Evolutionary conservation across 2,888 invertebrate species (phyloP).

Genomic region (Cephus spinipes): DNA sequence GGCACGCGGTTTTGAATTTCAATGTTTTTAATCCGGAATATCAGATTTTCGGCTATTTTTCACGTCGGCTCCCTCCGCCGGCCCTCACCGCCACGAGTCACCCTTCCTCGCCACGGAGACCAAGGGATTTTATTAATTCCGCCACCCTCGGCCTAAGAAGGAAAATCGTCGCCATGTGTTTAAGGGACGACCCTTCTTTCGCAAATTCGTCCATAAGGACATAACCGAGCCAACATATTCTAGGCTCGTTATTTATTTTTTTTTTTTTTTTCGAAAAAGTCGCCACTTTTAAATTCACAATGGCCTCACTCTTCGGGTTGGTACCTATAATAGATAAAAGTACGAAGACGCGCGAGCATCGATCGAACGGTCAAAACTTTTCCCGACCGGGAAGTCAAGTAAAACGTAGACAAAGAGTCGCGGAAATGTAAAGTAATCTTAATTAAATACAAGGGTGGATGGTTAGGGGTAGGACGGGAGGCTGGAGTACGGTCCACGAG

Average conservation of each 20-base stretch:
- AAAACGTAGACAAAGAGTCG: constrained; percentile 47
- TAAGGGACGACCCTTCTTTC: constrained; percentile 27
- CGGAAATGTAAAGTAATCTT: constrained; percentile 52
- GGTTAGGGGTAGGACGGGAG: background rate
- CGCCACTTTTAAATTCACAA: constrained; percentile 10
- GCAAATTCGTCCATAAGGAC: constrained; percentile 9
- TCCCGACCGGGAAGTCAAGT: constrained; percentile 24
- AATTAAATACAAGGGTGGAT: constrained; percentile 50
- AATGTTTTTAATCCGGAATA: constrained; percentile 67
- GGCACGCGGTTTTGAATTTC: constrained; percentile 66
- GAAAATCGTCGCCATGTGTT: constrained; percentile 28
- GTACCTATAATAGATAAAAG: background rate
- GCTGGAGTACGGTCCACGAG: background rate
- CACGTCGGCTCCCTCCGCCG: constrained; percentile 44
- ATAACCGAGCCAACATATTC: constrained; percentile 36
- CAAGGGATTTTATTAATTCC: constrained; percentile 17
- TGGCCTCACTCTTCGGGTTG: background rate
- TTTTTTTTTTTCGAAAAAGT: constrained; percentile 18
- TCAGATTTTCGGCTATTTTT: constrained; percentile 67
- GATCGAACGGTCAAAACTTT: background rate
- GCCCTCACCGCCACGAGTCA: constrained; percentile 27
- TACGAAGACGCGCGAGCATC: background rate
- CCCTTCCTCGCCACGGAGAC: constrained; percentile 29
- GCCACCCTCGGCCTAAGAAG: constrained; percentile 4
- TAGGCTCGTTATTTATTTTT: constrained; percentile 3